A percentile compares a stretch with the other conserved stretches of the same genome.
phyloP scores from a whole-genome alignment of 2,888 invertebrate genomes.

The Meteorus colon region DNA sequence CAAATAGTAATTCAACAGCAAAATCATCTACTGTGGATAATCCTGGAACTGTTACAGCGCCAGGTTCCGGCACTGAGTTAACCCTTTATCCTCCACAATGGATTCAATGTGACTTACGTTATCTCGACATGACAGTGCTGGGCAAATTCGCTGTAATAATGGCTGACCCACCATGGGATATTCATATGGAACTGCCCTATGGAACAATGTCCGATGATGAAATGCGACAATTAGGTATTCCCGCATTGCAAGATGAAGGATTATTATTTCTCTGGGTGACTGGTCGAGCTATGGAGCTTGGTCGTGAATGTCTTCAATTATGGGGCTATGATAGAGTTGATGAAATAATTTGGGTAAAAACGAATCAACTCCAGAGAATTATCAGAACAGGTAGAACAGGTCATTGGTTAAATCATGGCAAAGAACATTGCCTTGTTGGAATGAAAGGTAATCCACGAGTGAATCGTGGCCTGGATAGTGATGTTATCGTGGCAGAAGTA shows the following conservation, averaged over 20 bases:
- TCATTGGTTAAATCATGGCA: constrained; percentile 99
- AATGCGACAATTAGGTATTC: constrained; percentile 95
- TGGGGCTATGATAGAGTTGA: constrained; percentile 99
- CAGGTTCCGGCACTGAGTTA: constrained; percentile 74
- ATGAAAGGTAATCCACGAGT: constrained; percentile 96
- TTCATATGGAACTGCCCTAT: constrained; percentile 99
- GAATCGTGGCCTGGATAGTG: constrained; percentile 95
- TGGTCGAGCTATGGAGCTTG: constrained; percentile 96
- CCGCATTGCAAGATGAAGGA: constrained; percentile 94
- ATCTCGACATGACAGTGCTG: constrained; percentile 91
- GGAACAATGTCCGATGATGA: constrained; percentile 99
- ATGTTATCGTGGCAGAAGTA: constrained; percentile 98
- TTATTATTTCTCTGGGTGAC: constrained; percentile 98
- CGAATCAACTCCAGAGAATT: constrained; percentile 96
- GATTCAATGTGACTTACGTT: constrained; percentile 97
- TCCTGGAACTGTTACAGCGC: constrained; percentile 63
- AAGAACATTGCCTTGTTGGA: constrained; percentile 96
- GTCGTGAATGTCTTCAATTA: constrained; percentile 93
- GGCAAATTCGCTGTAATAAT: constrained; percentile 99
- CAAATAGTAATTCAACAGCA: constrained; percentile 52
- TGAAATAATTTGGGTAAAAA: constrained; percentile 99
- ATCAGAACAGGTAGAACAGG: constrained; percentile 97
- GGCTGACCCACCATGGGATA: constrained; percentile 99
- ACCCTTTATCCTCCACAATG: constrained; percentile 93
- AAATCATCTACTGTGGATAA: constrained; percentile 55